Evolutionary conservation across 2,888 invertebrate genomes (phyloP).

Genomic region (Lasioglossum oenotherae): DNA sequence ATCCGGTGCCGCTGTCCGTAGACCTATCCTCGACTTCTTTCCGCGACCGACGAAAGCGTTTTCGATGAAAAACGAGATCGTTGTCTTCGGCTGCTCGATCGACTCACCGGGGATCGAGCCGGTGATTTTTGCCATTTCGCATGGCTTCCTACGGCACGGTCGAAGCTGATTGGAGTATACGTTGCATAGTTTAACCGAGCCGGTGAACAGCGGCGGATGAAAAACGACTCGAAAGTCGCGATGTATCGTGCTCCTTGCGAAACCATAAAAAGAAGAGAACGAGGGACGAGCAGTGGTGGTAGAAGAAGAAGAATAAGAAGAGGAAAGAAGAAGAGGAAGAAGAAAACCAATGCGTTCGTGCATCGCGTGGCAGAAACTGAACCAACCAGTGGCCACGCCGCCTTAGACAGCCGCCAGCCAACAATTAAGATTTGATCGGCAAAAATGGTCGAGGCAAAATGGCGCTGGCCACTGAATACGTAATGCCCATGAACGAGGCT

Average conservation of each 20-base stretch:
- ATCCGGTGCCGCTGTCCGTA: constrained; percentile 46
- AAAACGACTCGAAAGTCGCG: constrained; percentile 54
- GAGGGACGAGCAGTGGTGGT: background rate
- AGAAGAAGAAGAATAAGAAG: constrained; percentile 17
- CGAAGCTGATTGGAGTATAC: constrained; percentile 75
- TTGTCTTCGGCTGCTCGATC: background rate
- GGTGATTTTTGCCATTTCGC: constrained; percentile 58
- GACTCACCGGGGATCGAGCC: background rate
- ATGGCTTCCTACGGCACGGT: constrained; percentile 33
- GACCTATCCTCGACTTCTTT: background rate
- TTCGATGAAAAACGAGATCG: background rate
- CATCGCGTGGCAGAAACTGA: constrained; percentile 83
- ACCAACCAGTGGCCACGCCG: constrained; percentile 83
- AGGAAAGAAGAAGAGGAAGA: constrained; percentile 61
- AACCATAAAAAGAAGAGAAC: constrained; percentile 16
- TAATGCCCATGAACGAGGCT: constrained; percentile 76
- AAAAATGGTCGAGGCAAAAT: constrained; percentile 84
- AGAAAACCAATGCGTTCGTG: constrained; percentile 82
- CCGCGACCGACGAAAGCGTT: background rate
- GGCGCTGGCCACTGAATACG: constrained; percentile 83
- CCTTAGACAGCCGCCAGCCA: constrained; percentile 84
- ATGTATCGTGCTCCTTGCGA: constrained; percentile 49
- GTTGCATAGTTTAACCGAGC: constrained; percentile 65
- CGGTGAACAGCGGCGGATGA: constrained; percentile 55
- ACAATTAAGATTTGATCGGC: constrained; percentile 85